A percentile compares a stretch with the other conserved stretches of the same genome.
These are phyloP conservation scores for Cataglyphis cursor DNA, from an alignment of 2,888 invertebrate genomes.

Conservation along the genomic window DNA sequence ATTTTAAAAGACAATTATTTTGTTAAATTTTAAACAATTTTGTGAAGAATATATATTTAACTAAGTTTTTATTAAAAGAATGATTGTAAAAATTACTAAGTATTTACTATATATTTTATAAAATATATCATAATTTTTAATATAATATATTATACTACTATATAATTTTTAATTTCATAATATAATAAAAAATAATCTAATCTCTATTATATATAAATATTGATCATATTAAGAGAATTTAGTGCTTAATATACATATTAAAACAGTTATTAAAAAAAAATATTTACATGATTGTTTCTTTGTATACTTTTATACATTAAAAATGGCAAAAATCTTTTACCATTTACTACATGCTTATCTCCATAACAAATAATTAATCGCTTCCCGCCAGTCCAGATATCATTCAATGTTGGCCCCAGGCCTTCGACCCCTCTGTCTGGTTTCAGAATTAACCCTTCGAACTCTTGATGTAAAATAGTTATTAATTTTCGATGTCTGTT, in stretches of 20 bases:
- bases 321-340: constrained; percentile 75
- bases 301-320: background rate
- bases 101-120: background rate
- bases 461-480: constrained; percentile 88
- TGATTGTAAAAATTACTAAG: background rate
- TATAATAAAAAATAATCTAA: background rate
- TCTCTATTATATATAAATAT: background rate
- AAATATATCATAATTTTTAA: background rate
- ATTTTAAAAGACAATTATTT: background rate
- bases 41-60: background rate
- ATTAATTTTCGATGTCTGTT: constrained; percentile 88
- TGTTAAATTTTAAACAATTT: constrained; percentile 11
- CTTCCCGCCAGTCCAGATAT: constrained; percentile 88
- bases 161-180: background rate
- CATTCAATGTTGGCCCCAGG: constrained; percentile 88
- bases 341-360: constrained; percentile 87
- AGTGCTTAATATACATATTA: background rate
- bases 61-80: background rate
- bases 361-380: constrained; percentile 89
- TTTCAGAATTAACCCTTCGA: constrained; percentile 88
- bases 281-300: background rate
- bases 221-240: background rate
- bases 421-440: constrained; percentile 85
- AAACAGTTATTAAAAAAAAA: background rate
- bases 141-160: background rate